These are phyloP conservation scores for Actinopyga echinites DNA, from an alignment of 53 echinoderm and acorn worm species.

Conservation along the genomic window DNA sequence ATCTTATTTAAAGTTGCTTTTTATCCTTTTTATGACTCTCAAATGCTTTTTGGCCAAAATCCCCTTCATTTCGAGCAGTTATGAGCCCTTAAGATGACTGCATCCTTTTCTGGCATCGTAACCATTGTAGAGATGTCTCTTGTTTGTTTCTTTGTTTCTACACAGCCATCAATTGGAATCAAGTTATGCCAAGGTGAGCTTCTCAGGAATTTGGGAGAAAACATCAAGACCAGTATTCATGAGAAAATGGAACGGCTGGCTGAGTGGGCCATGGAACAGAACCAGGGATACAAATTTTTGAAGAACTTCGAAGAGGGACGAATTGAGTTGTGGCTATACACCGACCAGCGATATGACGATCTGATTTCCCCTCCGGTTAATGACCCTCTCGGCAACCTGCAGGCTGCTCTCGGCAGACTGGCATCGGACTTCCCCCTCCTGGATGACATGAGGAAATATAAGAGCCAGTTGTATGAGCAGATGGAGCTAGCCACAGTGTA, in stretches of 20 bases:
- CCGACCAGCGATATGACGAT: conserved; percentile 22
- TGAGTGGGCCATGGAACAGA: conserved; percentile 1
- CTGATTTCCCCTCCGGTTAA: not conserved
- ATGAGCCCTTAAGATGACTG: no score
- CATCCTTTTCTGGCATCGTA: no score
- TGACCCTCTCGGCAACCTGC: not conserved
- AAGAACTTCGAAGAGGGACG: not conserved
- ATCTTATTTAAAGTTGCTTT: no score
- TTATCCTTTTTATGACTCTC: no score
- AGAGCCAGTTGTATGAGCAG: not conserved
- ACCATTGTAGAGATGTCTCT: no score
- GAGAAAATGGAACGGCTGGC: not conserved
- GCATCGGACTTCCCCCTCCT: conserved; percentile 17
- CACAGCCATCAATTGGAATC: conserved; percentile 27
- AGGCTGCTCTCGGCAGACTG: not conserved
- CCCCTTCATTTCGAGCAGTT: no score
- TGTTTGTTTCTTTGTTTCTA: not conserved
- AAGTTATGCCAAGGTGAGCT: not conserved
- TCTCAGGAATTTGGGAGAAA: conserved; percentile 4
- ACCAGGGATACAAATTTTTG: conserved; percentile 12
- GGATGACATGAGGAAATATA: not conserved
- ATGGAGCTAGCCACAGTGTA: not conserved
- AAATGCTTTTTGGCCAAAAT: no score
- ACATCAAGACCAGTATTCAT: not conserved
- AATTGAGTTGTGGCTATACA: conserved; percentile 34